Conservation (phyloP, 2,797 vertebrate species). For the Neosilurus hyrtlii region DNA sequence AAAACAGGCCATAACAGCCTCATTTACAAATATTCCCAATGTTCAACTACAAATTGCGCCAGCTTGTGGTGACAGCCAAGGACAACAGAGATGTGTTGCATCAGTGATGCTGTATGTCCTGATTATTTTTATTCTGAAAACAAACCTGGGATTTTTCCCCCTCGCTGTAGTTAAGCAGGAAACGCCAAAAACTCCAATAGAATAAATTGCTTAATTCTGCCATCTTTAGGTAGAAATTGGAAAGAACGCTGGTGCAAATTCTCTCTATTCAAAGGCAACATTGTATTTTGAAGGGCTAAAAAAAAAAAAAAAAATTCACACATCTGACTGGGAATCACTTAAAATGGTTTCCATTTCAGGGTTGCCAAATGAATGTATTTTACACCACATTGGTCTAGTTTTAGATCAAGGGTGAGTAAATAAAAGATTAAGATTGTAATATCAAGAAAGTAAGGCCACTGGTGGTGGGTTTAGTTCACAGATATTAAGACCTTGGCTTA, state of each 20-base stretch:
- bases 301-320: too few species aligned
- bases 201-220: constrained; percentile 21
- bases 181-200: neutral
- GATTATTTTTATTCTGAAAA: neutral
- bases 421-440: too few species aligned
- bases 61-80: neutral
- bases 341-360: neutral
- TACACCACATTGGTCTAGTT: neutral
- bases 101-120: neutral
- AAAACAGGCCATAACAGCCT: too few species aligned
- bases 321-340: neutral
- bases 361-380: neutral
- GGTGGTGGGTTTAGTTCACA: neutral
- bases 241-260: neutral
- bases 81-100: neutral
- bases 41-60: neutral
- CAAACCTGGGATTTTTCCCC: neutral
- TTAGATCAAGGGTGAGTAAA: too few species aligned
- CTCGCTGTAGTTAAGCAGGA: neutral
- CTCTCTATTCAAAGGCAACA: neutral
- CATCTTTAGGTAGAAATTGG: constrained; percentile 31
- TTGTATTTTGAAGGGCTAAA: neutral
- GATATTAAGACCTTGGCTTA: neutral
- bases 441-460: neutral
- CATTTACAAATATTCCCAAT: neutral